These are phyloP conservation scores for Megaleporinus macrocephalus DNA, from an alignment of 2,113 vertebrate species.

Conservation along the genomic window DNA sequence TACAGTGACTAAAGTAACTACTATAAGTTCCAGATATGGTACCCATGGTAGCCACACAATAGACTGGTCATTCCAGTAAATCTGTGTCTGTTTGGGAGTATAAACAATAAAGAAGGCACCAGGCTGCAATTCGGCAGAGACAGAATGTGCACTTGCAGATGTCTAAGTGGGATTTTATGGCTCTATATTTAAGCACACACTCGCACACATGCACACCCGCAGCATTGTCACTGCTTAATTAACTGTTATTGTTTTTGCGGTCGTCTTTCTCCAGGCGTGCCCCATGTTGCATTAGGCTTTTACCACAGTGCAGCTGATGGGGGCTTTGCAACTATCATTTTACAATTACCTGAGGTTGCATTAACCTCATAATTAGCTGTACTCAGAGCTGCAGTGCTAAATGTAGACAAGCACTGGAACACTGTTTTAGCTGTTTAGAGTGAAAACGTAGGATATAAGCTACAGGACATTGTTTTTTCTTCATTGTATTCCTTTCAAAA, in stretches of 20 bases:
- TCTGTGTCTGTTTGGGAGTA: conserved; percentile 14
- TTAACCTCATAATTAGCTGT: conserved; percentile 20
- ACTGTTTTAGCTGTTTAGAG: not conserved
- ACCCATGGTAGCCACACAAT: not conserved
- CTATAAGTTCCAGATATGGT: not conserved
- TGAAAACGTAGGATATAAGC: not conserved
- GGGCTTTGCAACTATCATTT: conserved; percentile 15
- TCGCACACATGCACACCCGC: not conserved
- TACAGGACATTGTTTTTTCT: not conserved
- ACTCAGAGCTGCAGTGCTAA: not conserved
- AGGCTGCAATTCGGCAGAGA: conserved; percentile 7
- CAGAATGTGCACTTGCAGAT: conserved; percentile 28
- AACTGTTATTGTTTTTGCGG: conserved; percentile 28
- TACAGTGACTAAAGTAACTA: not conserved
- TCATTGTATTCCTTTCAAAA: not conserved
- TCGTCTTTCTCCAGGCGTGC: conserved; percentile 21
- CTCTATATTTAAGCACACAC: conserved; percentile 30
- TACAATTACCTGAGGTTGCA: conserved; percentile 22
- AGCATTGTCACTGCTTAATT: conserved; percentile 41
- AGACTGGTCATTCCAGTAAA: conserved; percentile 8
- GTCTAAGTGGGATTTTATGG: conserved; percentile 35
- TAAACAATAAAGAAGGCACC: conserved; percentile 24
- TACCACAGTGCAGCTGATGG: conserved; percentile 18
- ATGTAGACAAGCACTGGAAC: not conserved
- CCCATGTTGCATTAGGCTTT: conserved; percentile 20